Percentiles rank a stretch among this genome's conserved stretches.
phyloP scores from a whole-genome alignment of 2,888 invertebrate genomes.

The Hermodice carunculata region DNA sequence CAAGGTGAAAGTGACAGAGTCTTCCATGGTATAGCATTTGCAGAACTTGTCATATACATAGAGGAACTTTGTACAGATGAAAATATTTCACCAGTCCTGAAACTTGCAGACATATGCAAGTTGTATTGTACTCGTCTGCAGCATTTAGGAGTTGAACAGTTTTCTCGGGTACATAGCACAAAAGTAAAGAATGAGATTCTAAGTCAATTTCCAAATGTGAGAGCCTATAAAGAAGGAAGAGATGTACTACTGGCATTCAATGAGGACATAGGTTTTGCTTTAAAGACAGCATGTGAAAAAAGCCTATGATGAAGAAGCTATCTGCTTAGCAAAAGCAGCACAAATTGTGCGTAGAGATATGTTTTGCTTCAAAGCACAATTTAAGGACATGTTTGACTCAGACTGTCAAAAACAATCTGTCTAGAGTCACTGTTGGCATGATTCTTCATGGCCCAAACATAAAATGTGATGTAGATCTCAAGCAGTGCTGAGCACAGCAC shows the following conservation, averaged over 20 bases:
- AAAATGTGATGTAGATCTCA: background rate
- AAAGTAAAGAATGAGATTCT: no score
- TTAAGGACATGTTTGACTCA: background rate
- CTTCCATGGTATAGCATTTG: background rate
- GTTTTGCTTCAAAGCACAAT: no score
- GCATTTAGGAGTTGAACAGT: no score
- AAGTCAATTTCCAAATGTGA: no score
- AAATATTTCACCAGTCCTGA: background rate
- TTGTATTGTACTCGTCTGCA: background rate
- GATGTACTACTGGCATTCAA: no score
- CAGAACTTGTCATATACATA: background rate
- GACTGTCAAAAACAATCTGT: background rate
- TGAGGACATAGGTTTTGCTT: no score
- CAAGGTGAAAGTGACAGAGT: background rate
- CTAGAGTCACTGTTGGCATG: background rate
- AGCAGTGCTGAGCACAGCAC: background rate
- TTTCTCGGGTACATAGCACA: no score
- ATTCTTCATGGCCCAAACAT: background rate
- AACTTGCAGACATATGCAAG: background rate
- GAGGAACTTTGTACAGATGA: background rate
- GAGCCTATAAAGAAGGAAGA: no score
- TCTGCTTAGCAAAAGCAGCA: conserved; percentile 1
- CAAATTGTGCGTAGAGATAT: background rate
- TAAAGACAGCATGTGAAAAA: no score
- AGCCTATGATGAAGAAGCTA: no score